Evolutionary conservation across 35 echinoderm and acorn worm genomes (phyloP).

Genomic region (Ptychodera flava): DNA sequence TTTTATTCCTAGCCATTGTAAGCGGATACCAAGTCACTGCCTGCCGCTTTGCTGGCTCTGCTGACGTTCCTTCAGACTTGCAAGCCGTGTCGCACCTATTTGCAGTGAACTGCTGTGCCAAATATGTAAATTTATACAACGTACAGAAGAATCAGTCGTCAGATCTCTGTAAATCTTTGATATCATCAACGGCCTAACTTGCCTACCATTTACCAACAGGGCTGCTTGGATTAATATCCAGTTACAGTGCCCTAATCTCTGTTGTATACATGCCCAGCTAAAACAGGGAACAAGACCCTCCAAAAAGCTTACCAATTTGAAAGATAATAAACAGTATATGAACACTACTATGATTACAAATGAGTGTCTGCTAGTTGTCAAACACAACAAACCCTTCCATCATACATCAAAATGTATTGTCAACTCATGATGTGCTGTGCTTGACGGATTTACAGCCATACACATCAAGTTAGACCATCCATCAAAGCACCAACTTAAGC

Average conservation of each 20-base stretch:
- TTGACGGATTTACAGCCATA: no score
- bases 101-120: not conserved
- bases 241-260: not conserved
- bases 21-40: not conserved
- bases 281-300: slow-evolving; percentile 7
- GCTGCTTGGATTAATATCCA: not conserved
- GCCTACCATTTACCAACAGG: slow-evolving; percentile 2
- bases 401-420: no score
- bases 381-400: not conserved
- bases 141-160: not conserved
- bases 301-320: not conserved
- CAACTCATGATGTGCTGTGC: no score
- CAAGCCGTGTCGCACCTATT: not conserved
- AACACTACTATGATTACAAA: not conserved
- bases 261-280: no score
- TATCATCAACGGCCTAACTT: not conserved
- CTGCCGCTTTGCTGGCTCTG: not conserved
- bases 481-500: no score
- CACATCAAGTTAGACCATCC: no score
- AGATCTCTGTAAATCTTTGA: not conserved
- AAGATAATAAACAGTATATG: not conserved
- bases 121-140: slow-evolving; percentile 4
- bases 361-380: not conserved
- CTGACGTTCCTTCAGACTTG: slow-evolving; percentile 5
- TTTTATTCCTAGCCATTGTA: not conserved